phyloP scores from a whole-genome alignment of 2,888 invertebrate species.

The Lithosia quadra region DNA sequence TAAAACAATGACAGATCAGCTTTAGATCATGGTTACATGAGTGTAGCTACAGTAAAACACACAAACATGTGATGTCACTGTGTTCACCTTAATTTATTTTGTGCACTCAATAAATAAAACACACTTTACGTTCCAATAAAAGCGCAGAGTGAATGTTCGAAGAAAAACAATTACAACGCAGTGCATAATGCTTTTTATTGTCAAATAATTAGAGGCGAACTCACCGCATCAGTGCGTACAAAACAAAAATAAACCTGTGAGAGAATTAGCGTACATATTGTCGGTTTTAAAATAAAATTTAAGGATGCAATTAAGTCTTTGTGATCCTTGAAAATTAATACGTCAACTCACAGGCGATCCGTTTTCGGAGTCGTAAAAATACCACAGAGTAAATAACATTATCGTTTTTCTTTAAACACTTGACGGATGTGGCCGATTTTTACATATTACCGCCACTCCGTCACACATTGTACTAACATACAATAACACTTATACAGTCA shows the following conservation, averaged over 20 bases:
- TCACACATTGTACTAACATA: conserved; percentile 48
- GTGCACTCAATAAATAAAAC: conserved; percentile 76
- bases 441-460: conserved; percentile 45
- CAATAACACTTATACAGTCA: conserved; percentile 28
- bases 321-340: conserved; percentile 80
- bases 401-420: conserved; percentile 58
- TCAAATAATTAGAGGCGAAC: conserved; percentile 72
- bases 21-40: background rate
- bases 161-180: conserved; percentile 68
- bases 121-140: conserved; percentile 76
- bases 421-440: conserved; percentile 55
- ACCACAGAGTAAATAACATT: conserved; percentile 73
- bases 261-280: conserved; percentile 71
- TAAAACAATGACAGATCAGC: background rate
- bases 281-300: conserved; percentile 82
- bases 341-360: conserved; percentile 67
- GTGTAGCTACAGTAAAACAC: background rate
- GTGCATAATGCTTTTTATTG: conserved; percentile 73
- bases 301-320: conserved; percentile 79
- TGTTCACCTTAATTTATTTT: conserved; percentile 62
- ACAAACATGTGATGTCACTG: conserved; percentile 18
- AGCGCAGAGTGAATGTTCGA: conserved; percentile 56
- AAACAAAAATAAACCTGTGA: conserved; percentile 66
- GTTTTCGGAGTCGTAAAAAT: conserved; percentile 73
- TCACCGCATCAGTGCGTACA: conserved; percentile 59